Percentiles rank a stretch among this genome's conserved stretches.
Conservation (phyloP, 2,888 invertebrate genomes). For the Sphecodes monilicornis region DNA sequence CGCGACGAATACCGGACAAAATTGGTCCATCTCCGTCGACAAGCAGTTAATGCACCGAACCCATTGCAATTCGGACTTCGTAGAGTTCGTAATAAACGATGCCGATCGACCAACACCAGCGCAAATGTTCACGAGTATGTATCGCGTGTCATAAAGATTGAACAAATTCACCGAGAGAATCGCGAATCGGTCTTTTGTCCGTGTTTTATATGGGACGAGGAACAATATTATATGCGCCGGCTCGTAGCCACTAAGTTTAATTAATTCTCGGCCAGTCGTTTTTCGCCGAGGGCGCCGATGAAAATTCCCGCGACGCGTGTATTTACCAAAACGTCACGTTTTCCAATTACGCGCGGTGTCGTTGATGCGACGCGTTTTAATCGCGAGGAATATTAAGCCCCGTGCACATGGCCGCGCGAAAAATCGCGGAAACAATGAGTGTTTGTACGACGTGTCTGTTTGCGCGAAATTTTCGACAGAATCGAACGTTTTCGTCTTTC, state of each 20-base stretch:
- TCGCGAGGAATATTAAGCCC: conserved; percentile 45
- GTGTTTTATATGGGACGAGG: neutral
- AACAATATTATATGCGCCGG: conserved; percentile 1
- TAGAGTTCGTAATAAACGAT: neutral
- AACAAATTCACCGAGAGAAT: conserved; percentile 4
- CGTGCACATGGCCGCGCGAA: neutral
- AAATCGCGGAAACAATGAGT: conserved; percentile 9
- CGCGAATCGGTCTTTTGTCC: neutral
- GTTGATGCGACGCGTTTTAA: conserved; percentile 49
- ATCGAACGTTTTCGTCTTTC: neutral
- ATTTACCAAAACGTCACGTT: conserved; percentile 52
- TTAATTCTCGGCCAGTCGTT: conserved; percentile 39
- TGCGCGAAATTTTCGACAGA: neutral
- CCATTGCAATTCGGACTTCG: neutral
- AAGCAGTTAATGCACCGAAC: neutral
- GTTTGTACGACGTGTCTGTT: neutral
- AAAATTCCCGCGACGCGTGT: conserved; percentile 27
- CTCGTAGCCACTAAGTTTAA: conserved; percentile 23
- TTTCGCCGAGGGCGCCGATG: conserved; percentile 24
- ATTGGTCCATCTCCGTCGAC: neutral
- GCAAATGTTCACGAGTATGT: neutral
- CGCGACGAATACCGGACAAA: neutral
- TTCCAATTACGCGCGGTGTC: conserved; percentile 49
- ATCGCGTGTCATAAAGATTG: conserved; percentile 29
- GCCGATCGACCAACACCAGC: neutral